Evolutionary conservation across 2,888 invertebrate species (phyloP).

Genomic region (Ctenicera cuprea): DNA sequence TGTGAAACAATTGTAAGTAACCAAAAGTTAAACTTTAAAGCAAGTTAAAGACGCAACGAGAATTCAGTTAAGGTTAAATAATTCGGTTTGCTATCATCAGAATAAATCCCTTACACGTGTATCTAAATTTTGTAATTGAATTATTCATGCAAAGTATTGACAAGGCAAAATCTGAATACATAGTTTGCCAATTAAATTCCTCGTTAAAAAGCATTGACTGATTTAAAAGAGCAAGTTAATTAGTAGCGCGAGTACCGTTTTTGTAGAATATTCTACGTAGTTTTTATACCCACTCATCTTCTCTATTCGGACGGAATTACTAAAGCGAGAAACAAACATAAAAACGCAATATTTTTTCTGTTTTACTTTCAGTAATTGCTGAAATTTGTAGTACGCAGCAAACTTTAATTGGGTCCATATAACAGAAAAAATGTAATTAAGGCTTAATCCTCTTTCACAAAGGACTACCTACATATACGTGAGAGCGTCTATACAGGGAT

Average conservation of each 20-base stretch:
- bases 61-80: too few relatives aligned
- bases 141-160: too few relatives aligned
- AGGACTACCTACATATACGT: conserved; percentile 39
- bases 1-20: too few relatives aligned
- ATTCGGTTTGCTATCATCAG: too few relatives aligned
- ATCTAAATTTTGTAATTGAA: too few relatives aligned
- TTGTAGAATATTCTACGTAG: too few relatives aligned
- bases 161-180: too few relatives aligned
- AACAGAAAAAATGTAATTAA: conserved; percentile 45
- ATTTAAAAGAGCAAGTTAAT: too few relatives aligned
- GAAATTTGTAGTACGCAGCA: conserved; percentile 33
- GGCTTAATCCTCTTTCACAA: conserved; percentile 45
- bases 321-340: not conserved
- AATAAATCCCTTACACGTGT: too few relatives aligned
- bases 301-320: conserved; percentile 10
- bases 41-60: too few relatives aligned
- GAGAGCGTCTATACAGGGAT: conserved; percentile 27
- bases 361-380: conserved; percentile 21
- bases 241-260: too few relatives aligned
- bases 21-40: too few relatives aligned
- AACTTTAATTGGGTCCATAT: conserved; percentile 43
- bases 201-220: not conserved
- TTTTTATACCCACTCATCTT: conserved; percentile 11
- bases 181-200: not conserved
- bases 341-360: conserved; percentile 21